Evolutionary conservation across 2,888 invertebrate genomes (phyloP).

Genomic region (Eupithecia exiguata): DNA sequence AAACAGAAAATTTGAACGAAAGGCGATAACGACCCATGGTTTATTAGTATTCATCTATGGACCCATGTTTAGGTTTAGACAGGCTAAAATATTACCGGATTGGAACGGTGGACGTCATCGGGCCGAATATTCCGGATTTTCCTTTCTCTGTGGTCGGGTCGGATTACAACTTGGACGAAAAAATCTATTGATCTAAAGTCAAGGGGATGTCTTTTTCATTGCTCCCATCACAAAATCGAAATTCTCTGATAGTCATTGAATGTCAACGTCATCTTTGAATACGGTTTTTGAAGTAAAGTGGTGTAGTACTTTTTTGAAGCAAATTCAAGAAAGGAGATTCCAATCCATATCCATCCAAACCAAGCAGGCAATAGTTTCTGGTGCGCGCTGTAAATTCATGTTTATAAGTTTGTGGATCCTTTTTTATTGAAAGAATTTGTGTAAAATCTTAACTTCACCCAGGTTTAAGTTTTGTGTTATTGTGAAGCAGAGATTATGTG

Average conservation of each 20-base stretch:
- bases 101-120: too few species aligned
- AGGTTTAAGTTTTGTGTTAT: slow-evolving; percentile 17
- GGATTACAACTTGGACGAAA: too few species aligned
- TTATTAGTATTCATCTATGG: too few species aligned
- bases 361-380: slow-evolving; percentile 4
- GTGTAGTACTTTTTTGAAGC: background rate
- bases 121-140: background rate
- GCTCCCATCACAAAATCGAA: too few species aligned
- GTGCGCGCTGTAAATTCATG: background rate
- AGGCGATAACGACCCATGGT: too few species aligned
- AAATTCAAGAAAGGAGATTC: too few species aligned
- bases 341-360: background rate
- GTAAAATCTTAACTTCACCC: background rate
- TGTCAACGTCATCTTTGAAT: background rate
- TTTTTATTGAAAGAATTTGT: background rate
- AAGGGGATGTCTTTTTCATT: too few species aligned
- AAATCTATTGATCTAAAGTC: too few species aligned
- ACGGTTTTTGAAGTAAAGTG: background rate
- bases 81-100: too few species aligned
- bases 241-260: background rate
- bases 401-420: background rate
- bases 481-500: slow-evolving; percentile 26
- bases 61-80: too few species aligned
- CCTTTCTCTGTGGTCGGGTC: background rate
- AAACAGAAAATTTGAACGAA: too few species aligned